Evolutionary conservation across 1,140 invertebrate genomes (phyloP), one percentile per base, ranked within the genome.

Genomic region (Lysiphlebus fabarum): DNA sequence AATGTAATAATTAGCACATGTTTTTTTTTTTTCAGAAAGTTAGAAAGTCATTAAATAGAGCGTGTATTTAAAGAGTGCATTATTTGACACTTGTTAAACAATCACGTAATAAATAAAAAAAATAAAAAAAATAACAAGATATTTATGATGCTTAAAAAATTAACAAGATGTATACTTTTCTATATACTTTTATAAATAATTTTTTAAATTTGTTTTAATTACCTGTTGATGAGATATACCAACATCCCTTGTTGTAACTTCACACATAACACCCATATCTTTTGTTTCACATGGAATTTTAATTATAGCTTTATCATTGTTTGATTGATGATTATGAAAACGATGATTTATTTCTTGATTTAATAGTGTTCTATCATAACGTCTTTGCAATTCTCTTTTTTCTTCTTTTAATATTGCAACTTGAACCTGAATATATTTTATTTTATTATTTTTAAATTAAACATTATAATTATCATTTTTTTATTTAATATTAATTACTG

Each of bases 361-460:
- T 44, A 63, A 51, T 58, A 59, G 72, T 44, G 53, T 60, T 59
- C 67, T 67, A 58, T 63, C 70, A 33, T 70, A 59, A 49, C 73
- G 83, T 37, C 82, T 74, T 50, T 83, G 68, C 56, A 93, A 71
- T 34, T 84, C 81, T 12, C 86, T 77, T 62, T 91, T 91, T 73
- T 92, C 90, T 64, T 90, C 85, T 68, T 89, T 86, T 53, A 92
- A 71, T 36, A 86, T 82, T 41, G 82, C 85, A 10, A 93, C 78
- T 79, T 90, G 86, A 56, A 84, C 81, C 85, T 87, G 69, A 44
- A 14, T 34, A 56, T 50, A 47, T 54, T 58, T n/a, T 7, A 42
- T 14, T 45, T 7, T 58, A 10, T 47, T 26, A 40, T 17, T 36
- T 5, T 49, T 9, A 2, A 26, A 38, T n/a, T 47, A 10, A 55